Base-by-base conservation (phyloP, 2,113 vertebrate genomes). In the Oreotrochilus melanogaster region DNA sequence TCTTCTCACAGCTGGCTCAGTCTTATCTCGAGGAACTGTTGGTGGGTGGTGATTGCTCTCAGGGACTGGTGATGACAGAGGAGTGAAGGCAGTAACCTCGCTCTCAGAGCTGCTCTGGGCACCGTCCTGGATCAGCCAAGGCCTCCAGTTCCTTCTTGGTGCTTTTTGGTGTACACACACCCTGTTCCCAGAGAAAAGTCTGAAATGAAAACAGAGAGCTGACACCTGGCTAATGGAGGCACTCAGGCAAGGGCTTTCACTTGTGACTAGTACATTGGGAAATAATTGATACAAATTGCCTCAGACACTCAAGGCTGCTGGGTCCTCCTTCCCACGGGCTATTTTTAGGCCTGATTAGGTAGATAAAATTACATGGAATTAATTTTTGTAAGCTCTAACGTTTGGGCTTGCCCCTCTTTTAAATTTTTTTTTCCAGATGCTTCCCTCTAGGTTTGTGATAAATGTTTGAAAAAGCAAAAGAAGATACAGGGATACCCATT, bases 1-100 rank as follows among this genome's bases (percentile, higher is more conserved):
- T 93, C 81, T 95, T 58, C 87, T 91, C 89, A 50, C 89, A 86
- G 85, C 81, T 96, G 93, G 74, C 94, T 93, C 37, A 0, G 66
- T 58, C 94, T 97, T 95, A 95, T 95, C 96, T 95, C 11, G 4
- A 88, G 93, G 92, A 86, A 74, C 74, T 85, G 87, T 11, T 97
- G 94, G 84, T 89, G 91, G 89, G 92, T 85, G 92, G 91, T 95
- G 92, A 96, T 87, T 61, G 86, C 86, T 93, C 83, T 69, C 86
- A 87, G 92, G 89, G 92, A 47, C 82, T 87, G 88, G 66, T 78
- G 37, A 56, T 88, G 75, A 76, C 78, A 88, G 69, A 67, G 89
- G 10, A 70, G n/a, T 4, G 25, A 61, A 73, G 39, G 88, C 61
- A 35, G 69, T 65, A 18, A 21, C 62, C 73, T 30, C 45, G 2